phyloP scores from a whole-genome alignment of 2,113 vertebrate species.

The Tauraco erythrolophus region DNA sequence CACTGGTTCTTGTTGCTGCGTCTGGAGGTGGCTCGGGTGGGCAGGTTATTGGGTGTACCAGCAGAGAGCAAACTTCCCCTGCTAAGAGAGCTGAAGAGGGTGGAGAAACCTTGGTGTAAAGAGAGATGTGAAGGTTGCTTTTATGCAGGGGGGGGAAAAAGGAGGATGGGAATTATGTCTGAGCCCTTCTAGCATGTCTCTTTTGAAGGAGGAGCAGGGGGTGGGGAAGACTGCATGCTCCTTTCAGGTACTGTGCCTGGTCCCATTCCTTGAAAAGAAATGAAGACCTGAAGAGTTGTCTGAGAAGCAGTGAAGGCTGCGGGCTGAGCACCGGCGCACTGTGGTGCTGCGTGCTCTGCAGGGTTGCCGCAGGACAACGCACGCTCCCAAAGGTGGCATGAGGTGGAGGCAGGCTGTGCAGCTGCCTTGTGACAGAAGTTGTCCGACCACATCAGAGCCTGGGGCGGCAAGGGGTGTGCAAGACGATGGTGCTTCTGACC shows the following conservation, averaged over 20 bases:
- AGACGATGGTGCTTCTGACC: not conserved
- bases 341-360: fast-evolving
- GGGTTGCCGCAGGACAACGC: not conserved
- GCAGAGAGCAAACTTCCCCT: fast-evolving
- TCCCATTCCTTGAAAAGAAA: not conserved
- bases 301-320: not conserved
- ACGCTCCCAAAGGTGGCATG: not conserved
- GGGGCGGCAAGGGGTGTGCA: fast-evolving
- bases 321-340: fast-evolving
- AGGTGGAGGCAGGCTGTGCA: not conserved
- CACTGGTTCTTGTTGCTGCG: not conserved
- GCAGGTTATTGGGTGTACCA: not conserved
- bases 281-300: not conserved
- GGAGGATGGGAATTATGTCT: not conserved
- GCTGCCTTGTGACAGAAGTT: not conserved
- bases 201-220: not conserved
- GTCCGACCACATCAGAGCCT: not conserved
- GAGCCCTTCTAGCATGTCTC: not conserved
- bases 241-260: not conserved
- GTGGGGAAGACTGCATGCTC: not conserved
- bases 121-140: not conserved
- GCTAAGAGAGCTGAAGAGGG: not conserved
- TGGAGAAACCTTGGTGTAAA: not conserved
- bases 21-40: not conserved
- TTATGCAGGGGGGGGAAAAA: not conserved